A percentile compares a stretch with the other conserved stretches of the same genome.
phyloP scores from a whole-genome alignment of 2,113 vertebrate species.

The Tachysurus vachellii region DNA sequence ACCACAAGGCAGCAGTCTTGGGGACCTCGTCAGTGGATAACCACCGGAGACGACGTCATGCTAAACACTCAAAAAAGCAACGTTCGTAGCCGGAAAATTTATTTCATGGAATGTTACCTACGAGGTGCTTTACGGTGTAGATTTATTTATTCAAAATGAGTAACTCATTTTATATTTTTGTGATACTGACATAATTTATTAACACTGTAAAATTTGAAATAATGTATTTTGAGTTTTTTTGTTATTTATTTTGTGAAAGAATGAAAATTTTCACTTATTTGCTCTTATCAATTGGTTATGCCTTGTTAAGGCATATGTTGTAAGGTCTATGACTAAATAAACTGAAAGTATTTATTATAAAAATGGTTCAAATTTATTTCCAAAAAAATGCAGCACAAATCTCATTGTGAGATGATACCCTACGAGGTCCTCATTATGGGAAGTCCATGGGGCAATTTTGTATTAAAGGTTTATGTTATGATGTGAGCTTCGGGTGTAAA shows the following conservation, averaged over 20 bases:
- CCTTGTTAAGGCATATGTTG: conserved; percentile 33
- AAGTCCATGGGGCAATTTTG: too few species aligned
- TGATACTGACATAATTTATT: conserved; percentile 48
- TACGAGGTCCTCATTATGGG: too few species aligned
- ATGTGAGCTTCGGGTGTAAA: too few species aligned
- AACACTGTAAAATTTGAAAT: conserved; percentile 2
- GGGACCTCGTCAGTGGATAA: conserved; percentile 17
- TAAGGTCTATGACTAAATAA: conserved; percentile 55
- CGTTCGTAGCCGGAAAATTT: background rate
- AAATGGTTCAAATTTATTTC: background rate
- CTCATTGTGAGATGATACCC: background rate
- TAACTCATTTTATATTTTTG: background rate
- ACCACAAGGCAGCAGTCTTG: conserved; percentile 30
- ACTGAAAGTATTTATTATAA: conserved; percentile 9
- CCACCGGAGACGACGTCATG: conserved; percentile 38
- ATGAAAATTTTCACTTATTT: background rate
- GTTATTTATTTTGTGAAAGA: conserved; percentile 32
- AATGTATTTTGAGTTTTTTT: conserved; percentile 16
- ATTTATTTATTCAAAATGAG: conserved; percentile 27
- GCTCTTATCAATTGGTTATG: background rate
- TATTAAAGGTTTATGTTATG: too few species aligned
- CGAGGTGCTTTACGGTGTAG: background rate
- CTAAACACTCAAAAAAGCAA: conserved; percentile 20
- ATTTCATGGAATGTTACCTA: conserved; percentile 19
- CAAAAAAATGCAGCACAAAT: background rate